These are phyloP conservation scores for Yponomeuta cagnagella DNA, from an alignment of 2,888 invertebrate species.

Conservation along the genomic window DNA sequence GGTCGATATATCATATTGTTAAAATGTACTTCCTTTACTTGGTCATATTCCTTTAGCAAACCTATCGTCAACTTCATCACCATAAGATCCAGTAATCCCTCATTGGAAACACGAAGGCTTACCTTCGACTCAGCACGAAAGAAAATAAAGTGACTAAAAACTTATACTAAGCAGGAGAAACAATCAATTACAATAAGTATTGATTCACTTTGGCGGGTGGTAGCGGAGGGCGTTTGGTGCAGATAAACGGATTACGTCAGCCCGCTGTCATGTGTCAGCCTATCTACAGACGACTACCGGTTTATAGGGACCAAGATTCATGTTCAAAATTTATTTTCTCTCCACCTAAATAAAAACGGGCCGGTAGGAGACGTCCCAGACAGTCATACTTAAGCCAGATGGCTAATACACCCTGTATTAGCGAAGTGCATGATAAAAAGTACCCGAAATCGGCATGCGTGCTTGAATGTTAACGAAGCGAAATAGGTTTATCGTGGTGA, in stretches of 20 bases:
- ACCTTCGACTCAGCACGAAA: no score
- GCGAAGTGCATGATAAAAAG: no score
- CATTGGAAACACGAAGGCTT: no score
- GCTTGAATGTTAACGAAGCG: neutral
- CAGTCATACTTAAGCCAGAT: no score
- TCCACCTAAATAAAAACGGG: neutral
- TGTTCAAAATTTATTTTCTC: neutral
- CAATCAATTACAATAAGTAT: conserved; percentile 20
- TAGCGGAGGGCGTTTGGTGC: neutral
- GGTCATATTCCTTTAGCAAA: no score
- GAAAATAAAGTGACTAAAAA: neutral
- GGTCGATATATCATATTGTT: no score
- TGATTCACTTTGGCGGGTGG: conserved; percentile 18
- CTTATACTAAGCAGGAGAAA: conserved; percentile 1
- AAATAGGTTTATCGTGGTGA: neutral
- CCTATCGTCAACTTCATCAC: no score
- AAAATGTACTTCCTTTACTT: no score
- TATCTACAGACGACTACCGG: neutral
- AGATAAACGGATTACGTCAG: conserved; percentile 47
- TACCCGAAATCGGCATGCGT: no score
- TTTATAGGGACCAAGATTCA: neutral
- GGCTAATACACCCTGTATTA: no score
- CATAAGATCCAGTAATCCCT: no score
- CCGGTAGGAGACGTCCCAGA: no score
- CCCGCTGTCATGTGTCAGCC: conserved; percentile 26